These are phyloP conservation scores for Phalera bucephala DNA, from an alignment of 2,888 invertebrate genomes.

Conservation along the genomic window DNA sequence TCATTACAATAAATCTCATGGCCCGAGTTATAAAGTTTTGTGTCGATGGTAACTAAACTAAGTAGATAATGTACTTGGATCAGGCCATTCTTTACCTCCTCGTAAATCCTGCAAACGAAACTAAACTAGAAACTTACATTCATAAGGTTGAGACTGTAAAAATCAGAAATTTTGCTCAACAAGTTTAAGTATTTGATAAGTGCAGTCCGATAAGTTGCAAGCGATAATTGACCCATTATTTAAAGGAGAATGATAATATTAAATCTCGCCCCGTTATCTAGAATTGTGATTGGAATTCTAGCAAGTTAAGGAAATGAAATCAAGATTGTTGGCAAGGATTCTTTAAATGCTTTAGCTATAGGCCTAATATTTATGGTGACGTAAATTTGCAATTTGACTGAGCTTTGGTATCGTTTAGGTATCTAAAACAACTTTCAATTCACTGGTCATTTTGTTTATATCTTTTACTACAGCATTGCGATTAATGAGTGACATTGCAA, in stretches of 20 bases:
- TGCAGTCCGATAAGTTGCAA: conserved; percentile 48
- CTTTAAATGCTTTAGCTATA: conserved; percentile 15
- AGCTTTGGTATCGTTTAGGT: too few species aligned
- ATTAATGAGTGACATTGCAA: too few species aligned
- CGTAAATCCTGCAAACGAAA: conserved; percentile 28
- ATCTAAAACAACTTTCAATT: too few species aligned
- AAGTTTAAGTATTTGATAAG: conserved; percentile 54
- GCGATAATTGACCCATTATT: conserved; percentile 68
- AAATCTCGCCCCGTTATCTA: conserved; percentile 35
- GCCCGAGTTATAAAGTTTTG: conserved; percentile 66
- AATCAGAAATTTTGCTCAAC: conserved; percentile 17
- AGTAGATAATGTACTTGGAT: conserved; percentile 62
- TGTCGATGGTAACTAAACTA: conserved; percentile 63
- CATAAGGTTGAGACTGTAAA: conserved; percentile 32
- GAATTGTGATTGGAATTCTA: conserved; percentile 31
- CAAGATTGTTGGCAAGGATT: conserved; percentile 13
- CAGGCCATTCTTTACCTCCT: conserved; percentile 56
- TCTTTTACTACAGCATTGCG: too few species aligned
- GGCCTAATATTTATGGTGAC: conserved; percentile 18
- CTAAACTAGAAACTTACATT: conserved; percentile 19
- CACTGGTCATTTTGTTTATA: too few species aligned
- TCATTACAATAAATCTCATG: conserved; percentile 72
- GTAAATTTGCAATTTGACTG: not conserved
- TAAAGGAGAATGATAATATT: conserved; percentile 50
- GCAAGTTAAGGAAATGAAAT: conserved; percentile 21